Conservation (phyloP, 1,140 invertebrate genomes). For the Ips nitidus region DNA sequence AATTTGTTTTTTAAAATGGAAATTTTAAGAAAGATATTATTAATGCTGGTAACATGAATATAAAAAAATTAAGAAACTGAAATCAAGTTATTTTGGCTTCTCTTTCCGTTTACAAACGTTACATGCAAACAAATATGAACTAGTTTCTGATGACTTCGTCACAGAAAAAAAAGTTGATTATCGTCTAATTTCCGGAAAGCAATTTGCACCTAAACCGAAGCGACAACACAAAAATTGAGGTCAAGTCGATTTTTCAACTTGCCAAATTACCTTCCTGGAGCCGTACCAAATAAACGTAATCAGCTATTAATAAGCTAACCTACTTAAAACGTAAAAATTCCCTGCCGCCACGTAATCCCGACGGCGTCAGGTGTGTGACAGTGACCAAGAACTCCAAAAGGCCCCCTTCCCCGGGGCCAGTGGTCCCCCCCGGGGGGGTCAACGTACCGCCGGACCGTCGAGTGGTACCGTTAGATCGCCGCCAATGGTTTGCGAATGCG, state of each 20-base stretch:
- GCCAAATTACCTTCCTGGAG: neutral
- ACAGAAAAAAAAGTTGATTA: too few relatives aligned
- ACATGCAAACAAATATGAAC: too few relatives aligned
- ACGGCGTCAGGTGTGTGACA: constrained; percentile 41
- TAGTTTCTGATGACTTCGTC: too few relatives aligned
- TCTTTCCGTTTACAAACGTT: too few relatives aligned
- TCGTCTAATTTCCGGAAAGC: too few relatives aligned
- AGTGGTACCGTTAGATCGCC: constrained; percentile 30
- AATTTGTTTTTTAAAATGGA: too few relatives aligned
- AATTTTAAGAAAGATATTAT: too few relatives aligned
- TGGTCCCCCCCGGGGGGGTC: constrained; percentile 10
- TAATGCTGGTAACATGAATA: too few relatives aligned
- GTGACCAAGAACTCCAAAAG: constrained; percentile 40
- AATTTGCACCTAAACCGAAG: too few relatives aligned
- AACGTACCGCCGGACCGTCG: constrained; percentile 31
- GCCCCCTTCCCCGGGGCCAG: constrained; percentile 9
- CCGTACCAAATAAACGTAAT: constrained; percentile 26
- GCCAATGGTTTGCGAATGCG: constrained; percentile 13
- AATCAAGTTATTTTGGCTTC: too few relatives aligned
- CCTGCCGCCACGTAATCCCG: constrained; percentile 34
- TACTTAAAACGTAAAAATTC: constrained; percentile 29
- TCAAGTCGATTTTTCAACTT: too few relatives aligned
- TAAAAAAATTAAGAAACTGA: too few relatives aligned
- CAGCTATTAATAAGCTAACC: constrained; percentile 32
- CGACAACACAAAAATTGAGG: neutral